Percentiles rank a stretch among this genome's conserved stretches.
These are phyloP conservation scores for Typhlichthys subterraneus DNA, from an alignment of 2,797 vertebrate species.

Conservation along the genomic window DNA sequence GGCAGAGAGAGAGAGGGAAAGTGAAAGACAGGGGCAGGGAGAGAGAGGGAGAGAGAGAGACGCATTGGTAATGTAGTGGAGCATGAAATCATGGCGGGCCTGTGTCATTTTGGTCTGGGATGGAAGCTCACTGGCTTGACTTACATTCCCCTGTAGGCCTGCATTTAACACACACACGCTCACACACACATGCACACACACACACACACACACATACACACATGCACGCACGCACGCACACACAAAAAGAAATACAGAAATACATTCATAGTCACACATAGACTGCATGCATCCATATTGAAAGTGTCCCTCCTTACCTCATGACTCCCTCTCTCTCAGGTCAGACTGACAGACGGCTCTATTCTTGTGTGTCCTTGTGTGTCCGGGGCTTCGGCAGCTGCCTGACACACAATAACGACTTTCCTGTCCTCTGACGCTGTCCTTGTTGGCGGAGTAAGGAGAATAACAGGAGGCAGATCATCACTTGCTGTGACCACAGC, in stretches of 20 bases:
- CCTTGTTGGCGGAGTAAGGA: constrained; percentile 16
- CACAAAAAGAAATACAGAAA: constrained; percentile 1
- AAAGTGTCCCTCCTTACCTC: constrained; percentile 18
- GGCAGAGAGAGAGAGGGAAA: constrained; percentile 17
- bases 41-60: constrained; percentile 37
- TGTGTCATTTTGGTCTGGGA: constrained; percentile 81
- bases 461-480: constrained; percentile 27
- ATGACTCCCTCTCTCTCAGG: constrained; percentile 1
- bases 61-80: constrained; percentile 74
- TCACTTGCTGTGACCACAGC: not conserved
- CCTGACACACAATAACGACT: not conserved
- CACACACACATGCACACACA: constrained; percentile 6
- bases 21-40: constrained; percentile 13
- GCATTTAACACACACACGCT: constrained; percentile 61
- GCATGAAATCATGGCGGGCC: constrained; percentile 83
- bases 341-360: constrained; percentile 24
- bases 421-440: constrained; percentile 11
- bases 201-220: constrained; percentile 39
- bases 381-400: constrained; percentile 8
- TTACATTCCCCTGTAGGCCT: constrained; percentile 73
- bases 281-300: constrained; percentile 12
- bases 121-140: constrained; percentile 70
- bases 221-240: constrained; percentile 6
- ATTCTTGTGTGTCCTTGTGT: constrained; percentile 24
- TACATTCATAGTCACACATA: constrained; percentile 4